Evolutionary conservation across 2,797 vertebrate species (phyloP), one percentile per base, ranked within the genome.

Genomic region (Halcyon badia): DNA sequence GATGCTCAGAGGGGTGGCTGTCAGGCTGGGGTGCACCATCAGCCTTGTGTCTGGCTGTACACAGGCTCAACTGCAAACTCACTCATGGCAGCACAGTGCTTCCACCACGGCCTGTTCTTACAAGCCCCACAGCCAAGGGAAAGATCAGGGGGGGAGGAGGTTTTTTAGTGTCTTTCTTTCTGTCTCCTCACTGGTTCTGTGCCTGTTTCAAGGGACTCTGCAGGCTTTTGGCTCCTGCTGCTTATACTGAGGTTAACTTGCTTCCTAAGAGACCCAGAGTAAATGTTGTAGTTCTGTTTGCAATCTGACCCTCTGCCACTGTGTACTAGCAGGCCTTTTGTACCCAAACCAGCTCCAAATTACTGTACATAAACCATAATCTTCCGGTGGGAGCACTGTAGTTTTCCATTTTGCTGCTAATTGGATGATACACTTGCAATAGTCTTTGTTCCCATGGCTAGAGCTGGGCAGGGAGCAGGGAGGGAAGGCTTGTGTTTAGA

Each of bases 341-440:
- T 95, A 89, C 90, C 89, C 72, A 1, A 88, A 97, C 56, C 88
- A 93, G 88, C 88, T 90, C 81, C 95, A 94, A 95, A 97, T 97
- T 51, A 85, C 91, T 89, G 82, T 71, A 91, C 86, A 37, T 72
- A 95, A 95, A 69, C 95, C 87, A 54, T 95, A 85, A 96, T 95
- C 91, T 93, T 81, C 91, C 51, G 1, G 58, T 18, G 75, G 86
- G 90, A 92, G 70, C 77, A 70, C 88, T 81, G 88, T 11, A 51
- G 61, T 93, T 91, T 97, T 88, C 86, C 75, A 83, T 95, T 96
- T 94, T 94, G 87, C 88, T 76, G 87, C 90, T 98, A 97, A 97
- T 97, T 97, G 96, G 93, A 93, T 96, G 95, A 90, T 75, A 35
- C 10, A 42, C 69, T 86, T 66, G 79, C 75, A 82, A 51, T 54